Evolutionary conservation across 2,888 invertebrate genomes (phyloP).

Genomic region (Cosmia pyralina): DNA sequence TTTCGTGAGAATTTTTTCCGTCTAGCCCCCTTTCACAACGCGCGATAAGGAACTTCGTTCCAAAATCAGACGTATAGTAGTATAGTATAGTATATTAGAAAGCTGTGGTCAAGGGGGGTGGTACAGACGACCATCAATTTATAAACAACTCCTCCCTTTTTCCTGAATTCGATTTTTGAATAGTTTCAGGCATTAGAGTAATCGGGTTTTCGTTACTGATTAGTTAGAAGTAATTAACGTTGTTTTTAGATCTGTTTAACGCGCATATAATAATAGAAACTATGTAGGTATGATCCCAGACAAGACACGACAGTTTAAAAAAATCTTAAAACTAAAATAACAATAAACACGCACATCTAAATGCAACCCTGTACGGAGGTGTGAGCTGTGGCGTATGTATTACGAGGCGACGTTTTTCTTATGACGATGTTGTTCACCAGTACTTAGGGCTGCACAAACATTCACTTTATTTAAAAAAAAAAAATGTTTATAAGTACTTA

Average conservation of each 20-base stretch:
- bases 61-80: too few species aligned
- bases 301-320: not conserved
- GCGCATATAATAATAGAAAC: not conserved
- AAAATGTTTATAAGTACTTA: not conserved
- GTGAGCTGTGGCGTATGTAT: slow-evolving; percentile 56
- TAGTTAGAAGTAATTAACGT: not conserved
- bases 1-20: too few species aligned
- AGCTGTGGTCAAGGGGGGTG: too few species aligned
- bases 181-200: not conserved
- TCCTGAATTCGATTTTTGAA: not conserved
- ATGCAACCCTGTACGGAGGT: slow-evolving; percentile 49
- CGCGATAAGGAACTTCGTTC: too few species aligned
- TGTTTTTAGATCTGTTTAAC: not conserved
- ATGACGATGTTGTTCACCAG: slow-evolving; percentile 52
- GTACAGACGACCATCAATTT: too few species aligned
- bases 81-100: too few species aligned
- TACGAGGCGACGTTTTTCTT: slow-evolving; percentile 53
- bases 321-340: not conserved
- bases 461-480: not conserved
- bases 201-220: not conserved
- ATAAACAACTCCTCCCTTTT: too few species aligned
- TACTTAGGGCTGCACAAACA: slow-evolving; percentile 50
- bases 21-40: too few species aligned
- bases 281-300: not conserved
- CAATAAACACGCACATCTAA: not conserved